Evolutionary conservation across 1,140 invertebrate species (phyloP), one percentile per base, ranked within the genome.

Genomic region (Acromyrmex charruanus): DNA sequence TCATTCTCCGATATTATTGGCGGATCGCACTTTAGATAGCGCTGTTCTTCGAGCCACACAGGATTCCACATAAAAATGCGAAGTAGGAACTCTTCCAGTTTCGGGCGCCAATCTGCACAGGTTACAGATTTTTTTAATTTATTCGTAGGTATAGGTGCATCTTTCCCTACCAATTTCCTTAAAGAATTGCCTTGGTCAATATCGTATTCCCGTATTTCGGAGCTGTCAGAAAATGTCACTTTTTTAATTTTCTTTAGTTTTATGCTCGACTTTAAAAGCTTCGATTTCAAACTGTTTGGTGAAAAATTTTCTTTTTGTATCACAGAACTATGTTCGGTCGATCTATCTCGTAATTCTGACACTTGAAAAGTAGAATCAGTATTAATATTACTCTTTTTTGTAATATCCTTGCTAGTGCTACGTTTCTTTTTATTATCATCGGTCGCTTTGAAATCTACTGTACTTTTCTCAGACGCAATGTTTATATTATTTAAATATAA

Each of bases 11-110:
- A 51, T 3, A 94, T 87, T 44, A 94, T 89, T 9, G 93, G 93
- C 2, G 93, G 88, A 4, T 65, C 39, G 0, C 1, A 28, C 10
- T 90, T 89, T 0, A 93, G 39, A 28, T 68, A 55, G 31, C 87
- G 72, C 51, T 94, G 94, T 53, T 94, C 93, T 31, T 93, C 87
- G 3, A 94, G 61, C 94, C 94, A 94, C 0, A 90, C 51, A 10
- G 94, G 94, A 81, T 92, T 92, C 94, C 94, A 94, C 4, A 16
- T 12, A 44, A 94, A 93, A 25, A 94, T 86, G 3, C 86, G 74
- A 7, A 81, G 51, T 7, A 94, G 58, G 85, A 94, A 94, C 66
- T 93, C 87, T 10, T 94, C 90, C 7, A 90, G 55, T 85, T 88
- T 93, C 4, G 90, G 74, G 2, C 39, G 2, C 18, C 72, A 16